These are phyloP conservation scores for Enteromius mattozi DNA, from an alignment of 2,797 vertebrate species.

Conservation along the genomic window DNA sequence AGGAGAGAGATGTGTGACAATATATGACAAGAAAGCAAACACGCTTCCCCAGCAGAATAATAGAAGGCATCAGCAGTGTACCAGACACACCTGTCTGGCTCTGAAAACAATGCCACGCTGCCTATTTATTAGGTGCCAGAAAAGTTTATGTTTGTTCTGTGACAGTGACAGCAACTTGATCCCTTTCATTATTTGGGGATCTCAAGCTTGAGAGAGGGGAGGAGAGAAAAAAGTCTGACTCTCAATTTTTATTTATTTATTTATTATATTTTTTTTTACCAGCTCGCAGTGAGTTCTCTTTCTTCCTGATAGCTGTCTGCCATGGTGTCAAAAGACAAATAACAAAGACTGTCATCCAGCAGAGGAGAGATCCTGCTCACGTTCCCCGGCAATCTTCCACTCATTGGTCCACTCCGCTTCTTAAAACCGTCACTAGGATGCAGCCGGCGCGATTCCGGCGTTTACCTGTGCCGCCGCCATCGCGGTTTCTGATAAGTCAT, in stretches of 20 bases:
- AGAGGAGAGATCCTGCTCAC: constrained; percentile 75
- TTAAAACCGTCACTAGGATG: constrained; percentile 58
- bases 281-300: constrained; percentile 78
- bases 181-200: constrained; percentile 82
- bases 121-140: constrained; percentile 88
- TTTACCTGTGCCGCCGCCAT: constrained; percentile 38
- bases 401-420: constrained; percentile 60
- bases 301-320: constrained; percentile 86
- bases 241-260: constrained; percentile 61
- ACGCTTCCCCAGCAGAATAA: constrained; percentile 85
- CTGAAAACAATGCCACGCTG: constrained; percentile 85
- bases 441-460: constrained; percentile 31
- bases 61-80: constrained; percentile 83
- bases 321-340: constrained; percentile 82
- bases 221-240: constrained; percentile 72
- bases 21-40: constrained; percentile 87
- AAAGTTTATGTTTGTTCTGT: constrained; percentile 87
- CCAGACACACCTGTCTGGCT: constrained; percentile 87
- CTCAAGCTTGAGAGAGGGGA: constrained; percentile 60
- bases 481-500: constrained; percentile 53
- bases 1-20: constrained; percentile 84
- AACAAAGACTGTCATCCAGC: constrained; percentile 83
- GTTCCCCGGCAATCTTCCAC: constrained; percentile 48
- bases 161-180: constrained; percentile 88
- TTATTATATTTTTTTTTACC: constrained; percentile 71